These are phyloP conservation scores for Herpetotheres cachinnans DNA, from an alignment of 2,113 vertebrate genomes.

Conservation along the genomic window DNA sequence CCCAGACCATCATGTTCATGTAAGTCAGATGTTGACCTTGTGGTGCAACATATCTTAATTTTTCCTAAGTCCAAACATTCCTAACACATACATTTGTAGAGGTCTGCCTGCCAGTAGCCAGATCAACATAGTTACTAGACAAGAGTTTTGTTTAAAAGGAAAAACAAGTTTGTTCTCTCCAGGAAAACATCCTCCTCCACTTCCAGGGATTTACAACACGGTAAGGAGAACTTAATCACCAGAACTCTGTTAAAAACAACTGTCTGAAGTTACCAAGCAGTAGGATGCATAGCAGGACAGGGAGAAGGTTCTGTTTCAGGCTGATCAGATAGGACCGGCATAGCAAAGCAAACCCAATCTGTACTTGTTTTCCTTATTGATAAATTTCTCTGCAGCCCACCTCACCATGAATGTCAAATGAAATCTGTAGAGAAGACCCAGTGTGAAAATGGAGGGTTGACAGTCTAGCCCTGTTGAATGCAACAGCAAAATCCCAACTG, in stretches of 20 bases:
- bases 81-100: background rate
- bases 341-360: background rate
- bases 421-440: background rate
- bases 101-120: background rate
- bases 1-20: background rate
- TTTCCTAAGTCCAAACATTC: background rate
- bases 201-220: slow-evolving; percentile 36
- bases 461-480: background rate
- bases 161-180: slow-evolving; percentile 12
- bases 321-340: background rate
- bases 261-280: background rate
- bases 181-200: slow-evolving; percentile 18
- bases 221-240: background rate
- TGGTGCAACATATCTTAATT: background rate
- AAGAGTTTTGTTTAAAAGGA: background rate
- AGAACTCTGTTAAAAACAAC: slow-evolving; percentile 24
- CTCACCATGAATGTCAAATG: background rate
- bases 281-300: background rate
- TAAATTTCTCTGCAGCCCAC: background rate
- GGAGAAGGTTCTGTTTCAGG: background rate
- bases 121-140: background rate
- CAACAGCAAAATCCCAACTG: background rate
- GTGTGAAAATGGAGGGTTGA: background rate
- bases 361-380: background rate
- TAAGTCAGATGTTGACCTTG: background rate